phyloP scores from a whole-genome alignment of 2,888 invertebrate species.

The Seladonia tumulorum region DNA sequence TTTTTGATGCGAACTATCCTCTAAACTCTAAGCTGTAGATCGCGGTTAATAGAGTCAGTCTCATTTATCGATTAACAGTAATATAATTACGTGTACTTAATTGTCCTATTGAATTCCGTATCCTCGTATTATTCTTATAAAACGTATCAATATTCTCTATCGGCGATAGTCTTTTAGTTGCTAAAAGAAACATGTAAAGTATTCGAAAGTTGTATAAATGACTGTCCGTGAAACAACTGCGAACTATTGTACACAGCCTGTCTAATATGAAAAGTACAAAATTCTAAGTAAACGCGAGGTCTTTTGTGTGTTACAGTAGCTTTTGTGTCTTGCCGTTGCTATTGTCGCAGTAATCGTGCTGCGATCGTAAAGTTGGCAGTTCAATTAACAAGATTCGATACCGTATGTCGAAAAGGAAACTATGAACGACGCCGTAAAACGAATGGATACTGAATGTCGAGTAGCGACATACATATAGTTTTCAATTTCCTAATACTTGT shows the following conservation, averaged over 20 bases:
- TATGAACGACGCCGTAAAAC: constrained; percentile 13
- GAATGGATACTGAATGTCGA: constrained; percentile 12
- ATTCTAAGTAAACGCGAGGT: constrained; percentile 16
- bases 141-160: background rate
- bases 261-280: constrained; percentile 8
- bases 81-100: constrained; percentile 15
- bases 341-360: background rate
- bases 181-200: background rate
- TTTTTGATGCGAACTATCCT: constrained; percentile 1
- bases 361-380: background rate
- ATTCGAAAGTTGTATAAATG: background rate
- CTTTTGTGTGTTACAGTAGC: background rate
- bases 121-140: background rate
- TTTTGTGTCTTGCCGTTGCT: background rate
- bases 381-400: constrained; percentile 10
- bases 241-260: background rate
- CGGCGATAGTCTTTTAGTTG: background rate
- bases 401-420: background rate
- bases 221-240: background rate
- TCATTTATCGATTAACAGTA: constrained; percentile 36
- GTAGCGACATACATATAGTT: constrained; percentile 46
- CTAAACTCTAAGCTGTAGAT: background rate
- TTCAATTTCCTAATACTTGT: constrained; percentile 42
- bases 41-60: constrained; percentile 49
- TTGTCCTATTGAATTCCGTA: constrained; percentile 23